phyloP scores from a whole-genome alignment of 2,113 vertebrate species.

The Gambusia affinis region DNA sequence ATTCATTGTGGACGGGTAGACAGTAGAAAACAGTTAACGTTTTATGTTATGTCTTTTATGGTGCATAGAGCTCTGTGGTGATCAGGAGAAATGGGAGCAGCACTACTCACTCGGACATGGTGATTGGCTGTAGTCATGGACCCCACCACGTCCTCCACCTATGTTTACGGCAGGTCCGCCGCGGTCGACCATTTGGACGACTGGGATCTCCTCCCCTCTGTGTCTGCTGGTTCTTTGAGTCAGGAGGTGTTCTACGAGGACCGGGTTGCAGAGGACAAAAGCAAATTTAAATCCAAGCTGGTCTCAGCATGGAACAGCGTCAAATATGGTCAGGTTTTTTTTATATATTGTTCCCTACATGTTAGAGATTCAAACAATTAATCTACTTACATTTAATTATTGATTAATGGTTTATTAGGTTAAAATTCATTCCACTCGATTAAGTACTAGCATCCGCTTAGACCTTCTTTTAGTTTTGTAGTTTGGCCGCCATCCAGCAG shows the following conservation, averaged over 20 bases:
- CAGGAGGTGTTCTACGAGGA: conserved; percentile 15
- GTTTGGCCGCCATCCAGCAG: too few species aligned
- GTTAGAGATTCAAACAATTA: too few species aligned
- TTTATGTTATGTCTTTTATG: background rate
- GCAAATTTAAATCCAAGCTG: conserved; percentile 84
- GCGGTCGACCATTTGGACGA: conserved; percentile 48
- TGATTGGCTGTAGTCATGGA: conserved; percentile 50
- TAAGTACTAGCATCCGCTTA: too few species aligned
- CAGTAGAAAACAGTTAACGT: background rate
- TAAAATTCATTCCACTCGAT: too few species aligned
- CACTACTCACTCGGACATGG: conserved; percentile 5
- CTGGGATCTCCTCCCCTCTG: conserved; percentile 66
- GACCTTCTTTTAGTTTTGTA: too few species aligned
- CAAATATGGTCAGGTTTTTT: conserved; percentile 83
- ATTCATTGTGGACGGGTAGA: background rate
- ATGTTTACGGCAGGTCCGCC: conserved; percentile 19
- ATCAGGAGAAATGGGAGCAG: conserved; percentile 9
- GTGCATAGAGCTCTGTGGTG: conserved; percentile 25
- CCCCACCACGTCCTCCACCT: conserved; percentile 14
- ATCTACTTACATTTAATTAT: too few species aligned
- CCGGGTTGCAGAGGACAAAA: conserved; percentile 78
- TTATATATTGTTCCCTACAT: too few species aligned
- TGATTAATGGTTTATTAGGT: too few species aligned
- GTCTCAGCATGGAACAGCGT: conserved; percentile 89
- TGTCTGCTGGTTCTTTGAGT: conserved; percentile 1